These are phyloP conservation scores for Hetaerina titia DNA, from an alignment of 2,888 invertebrate species.

Conservation along the genomic window DNA sequence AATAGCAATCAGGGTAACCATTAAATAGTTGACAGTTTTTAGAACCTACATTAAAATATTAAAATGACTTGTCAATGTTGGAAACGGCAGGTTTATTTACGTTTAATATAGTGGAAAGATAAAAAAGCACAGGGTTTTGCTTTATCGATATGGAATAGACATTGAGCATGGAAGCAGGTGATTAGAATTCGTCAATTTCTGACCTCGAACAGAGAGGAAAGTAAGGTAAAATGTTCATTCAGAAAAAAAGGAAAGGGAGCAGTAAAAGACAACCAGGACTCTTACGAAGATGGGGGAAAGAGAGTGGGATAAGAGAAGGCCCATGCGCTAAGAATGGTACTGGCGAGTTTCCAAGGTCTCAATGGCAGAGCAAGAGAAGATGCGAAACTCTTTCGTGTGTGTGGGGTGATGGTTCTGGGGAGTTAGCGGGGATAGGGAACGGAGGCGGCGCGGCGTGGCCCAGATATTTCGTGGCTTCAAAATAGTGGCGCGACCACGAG, in stretches of 20 bases:
- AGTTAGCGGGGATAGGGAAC: background rate
- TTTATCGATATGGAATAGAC: background rate
- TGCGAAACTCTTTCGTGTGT: background rate
- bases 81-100: no score
- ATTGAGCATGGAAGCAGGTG: background rate
- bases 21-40: no score
- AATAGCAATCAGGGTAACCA: no score
- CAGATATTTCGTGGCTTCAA: background rate
- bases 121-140: no score
- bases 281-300: background rate
- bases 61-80: no score
- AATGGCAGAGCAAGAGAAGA: slow-evolving; percentile 19
- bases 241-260: background rate
- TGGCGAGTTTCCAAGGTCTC: background rate
- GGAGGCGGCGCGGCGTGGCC: background rate
- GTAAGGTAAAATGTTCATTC: background rate
- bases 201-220: background rate
- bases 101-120: no score
- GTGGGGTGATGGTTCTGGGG: background rate
- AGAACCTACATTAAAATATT: no score
- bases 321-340: background rate
- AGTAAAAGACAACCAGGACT: background rate
- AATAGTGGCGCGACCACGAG: background rate
- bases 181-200: background rate
- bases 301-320: background rate